These are phyloP conservation scores for Hemitrygon akajei DNA, from an alignment of 2,797 vertebrate genomes.

Conservation along the genomic window DNA sequence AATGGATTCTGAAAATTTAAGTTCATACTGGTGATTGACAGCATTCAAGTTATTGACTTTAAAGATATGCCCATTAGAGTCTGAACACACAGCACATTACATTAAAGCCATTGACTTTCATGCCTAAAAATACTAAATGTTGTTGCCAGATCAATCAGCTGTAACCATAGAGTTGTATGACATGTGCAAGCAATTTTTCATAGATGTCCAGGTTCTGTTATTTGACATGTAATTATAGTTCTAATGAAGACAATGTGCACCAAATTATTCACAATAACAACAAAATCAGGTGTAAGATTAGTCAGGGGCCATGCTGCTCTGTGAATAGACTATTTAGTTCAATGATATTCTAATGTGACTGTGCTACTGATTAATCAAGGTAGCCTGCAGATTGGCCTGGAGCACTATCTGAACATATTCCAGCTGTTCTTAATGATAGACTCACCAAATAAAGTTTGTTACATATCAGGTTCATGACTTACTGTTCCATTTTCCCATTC, in stretches of 20 bases:
- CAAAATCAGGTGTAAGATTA: conserved; percentile 46
- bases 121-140: conserved; percentile 8
- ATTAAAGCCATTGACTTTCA: conserved; percentile 16
- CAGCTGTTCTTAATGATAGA: conserved; percentile 57
- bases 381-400: conserved; percentile 62
- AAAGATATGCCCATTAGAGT: neutral
- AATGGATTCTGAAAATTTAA: neutral
- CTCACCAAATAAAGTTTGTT: conserved; percentile 22
- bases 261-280: conserved; percentile 39
- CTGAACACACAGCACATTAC: neutral
- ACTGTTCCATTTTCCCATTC: conserved; percentile 7
- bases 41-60: neutral
- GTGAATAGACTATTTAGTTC: conserved; percentile 47
- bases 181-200: conserved; percentile 31
- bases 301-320: conserved; percentile 44
- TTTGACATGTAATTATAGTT: conserved; percentile 30
- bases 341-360: conserved; percentile 49
- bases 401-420: conserved; percentile 63
- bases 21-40: neutral
- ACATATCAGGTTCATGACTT: conserved; percentile 8
- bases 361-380: conserved; percentile 65
- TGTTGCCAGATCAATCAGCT: conserved; percentile 16
- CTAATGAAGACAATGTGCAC: conserved; percentile 32
- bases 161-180: conserved; percentile 14
- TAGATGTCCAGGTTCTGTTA: conserved; percentile 15